A percentile compares a stretch with the other conserved stretches of the same genome.
These are phyloP conservation scores for Chloromyia formosa DNA, from an alignment of 2,888 invertebrate species.

Conservation along the genomic window DNA sequence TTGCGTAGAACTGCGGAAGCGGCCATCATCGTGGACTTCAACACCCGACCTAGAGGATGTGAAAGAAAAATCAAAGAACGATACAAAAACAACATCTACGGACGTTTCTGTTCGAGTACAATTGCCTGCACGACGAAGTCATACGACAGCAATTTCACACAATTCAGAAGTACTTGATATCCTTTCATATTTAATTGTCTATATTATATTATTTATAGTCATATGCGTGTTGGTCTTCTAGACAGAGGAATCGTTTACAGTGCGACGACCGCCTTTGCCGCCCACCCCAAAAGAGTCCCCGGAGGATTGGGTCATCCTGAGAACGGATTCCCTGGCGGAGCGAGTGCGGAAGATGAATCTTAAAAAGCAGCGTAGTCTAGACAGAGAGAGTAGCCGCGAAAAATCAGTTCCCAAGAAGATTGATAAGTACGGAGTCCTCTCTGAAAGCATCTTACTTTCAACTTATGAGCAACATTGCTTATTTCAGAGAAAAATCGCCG, in stretches of 20 bases:
- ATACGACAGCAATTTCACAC: constrained; percentile 67
- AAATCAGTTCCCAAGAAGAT: constrained; percentile 59
- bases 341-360: constrained; percentile 74
- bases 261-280: constrained; percentile 67
- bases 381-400: constrained; percentile 61
- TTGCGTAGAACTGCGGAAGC: constrained; percentile 64
- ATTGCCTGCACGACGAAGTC: constrained; percentile 70
- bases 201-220: constrained; percentile 16
- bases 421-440: constrained; percentile 58
- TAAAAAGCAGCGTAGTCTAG: constrained; percentile 63
- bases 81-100: constrained; percentile 68
- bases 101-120: constrained; percentile 74
- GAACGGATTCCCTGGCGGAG: constrained; percentile 75
- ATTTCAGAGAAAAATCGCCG: constrained; percentile 49
- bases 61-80: constrained; percentile 52
- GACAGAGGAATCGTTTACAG: constrained; percentile 64
- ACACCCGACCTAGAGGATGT: constrained; percentile 79
- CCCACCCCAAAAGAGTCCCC: constrained; percentile 65
- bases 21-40: constrained; percentile 79
- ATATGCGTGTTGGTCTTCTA: constrained; percentile 51
- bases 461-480: neutral
- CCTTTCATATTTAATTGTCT: neutral
- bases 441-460: neutral
- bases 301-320: constrained; percentile 70
- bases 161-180: constrained; percentile 55